phyloP scores from a whole-genome alignment of 1,140 invertebrate genomes.

The Pseudomyrmex dendroicus region DNA sequence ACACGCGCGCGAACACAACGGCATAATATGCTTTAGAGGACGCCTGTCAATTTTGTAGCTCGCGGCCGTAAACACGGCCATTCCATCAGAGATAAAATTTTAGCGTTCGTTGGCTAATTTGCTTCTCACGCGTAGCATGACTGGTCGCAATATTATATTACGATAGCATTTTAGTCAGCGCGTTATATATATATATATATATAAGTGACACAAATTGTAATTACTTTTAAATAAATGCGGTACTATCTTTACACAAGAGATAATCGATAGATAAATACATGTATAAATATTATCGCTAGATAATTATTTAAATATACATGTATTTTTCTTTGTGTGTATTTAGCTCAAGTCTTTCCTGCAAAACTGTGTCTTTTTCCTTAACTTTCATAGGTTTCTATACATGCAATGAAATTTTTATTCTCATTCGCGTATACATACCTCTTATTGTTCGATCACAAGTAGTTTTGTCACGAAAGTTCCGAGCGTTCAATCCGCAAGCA shows the following conservation, averaged over 20 bases:
- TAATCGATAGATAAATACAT: background rate
- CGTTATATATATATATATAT: background rate
- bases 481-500: conserved; percentile 1
- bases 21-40: conserved; percentile 68
- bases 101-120: conserved; percentile 65
- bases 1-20: conserved; percentile 61
- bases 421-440: background rate
- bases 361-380: too few species aligned
- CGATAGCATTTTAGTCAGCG: conserved; percentile 36
- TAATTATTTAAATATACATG: background rate
- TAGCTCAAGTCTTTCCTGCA: too few species aligned
- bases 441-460: background rate
- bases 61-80: conserved; percentile 64
- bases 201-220: conserved; percentile 39
- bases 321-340: too few species aligned
- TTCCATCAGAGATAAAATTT: conserved; percentile 69
- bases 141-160: conserved; percentile 41
- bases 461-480: conserved; percentile 18
- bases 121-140: conserved; percentile 6
- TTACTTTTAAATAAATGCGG: background rate
- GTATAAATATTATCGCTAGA: background rate
- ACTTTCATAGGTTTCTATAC: too few species aligned
- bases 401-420: background rate
- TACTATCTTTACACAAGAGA: background rate
- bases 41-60: conserved; percentile 72